These are phyloP conservation scores for Gymnodraco acuticeps DNA, from an alignment of 2,797 vertebrate genomes.

Conservation along the genomic window DNA sequence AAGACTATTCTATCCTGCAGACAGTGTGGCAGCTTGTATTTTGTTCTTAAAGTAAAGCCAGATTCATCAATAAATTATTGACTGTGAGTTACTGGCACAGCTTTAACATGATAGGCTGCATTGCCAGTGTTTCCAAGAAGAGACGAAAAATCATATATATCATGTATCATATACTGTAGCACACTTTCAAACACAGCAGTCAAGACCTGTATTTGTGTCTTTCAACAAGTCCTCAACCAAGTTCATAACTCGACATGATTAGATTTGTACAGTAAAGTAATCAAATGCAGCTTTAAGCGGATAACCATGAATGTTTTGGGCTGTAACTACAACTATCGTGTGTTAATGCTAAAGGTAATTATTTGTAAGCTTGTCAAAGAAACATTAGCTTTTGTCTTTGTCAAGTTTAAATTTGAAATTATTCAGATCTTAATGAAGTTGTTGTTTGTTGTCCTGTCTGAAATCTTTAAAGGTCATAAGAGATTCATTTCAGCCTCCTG, in stretches of 20 bases:
- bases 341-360: too few species aligned
- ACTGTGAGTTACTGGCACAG: conserved; percentile 63
- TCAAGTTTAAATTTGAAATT: too few species aligned
- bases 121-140: conserved; percentile 18
- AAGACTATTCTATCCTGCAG: conserved; percentile 6
- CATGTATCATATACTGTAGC: background rate
- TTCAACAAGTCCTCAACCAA: background rate
- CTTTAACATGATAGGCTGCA: conserved; percentile 2
- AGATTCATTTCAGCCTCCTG: too few species aligned
- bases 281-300: too few species aligned
- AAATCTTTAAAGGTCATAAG: too few species aligned
- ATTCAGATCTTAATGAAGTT: too few species aligned
- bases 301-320: too few species aligned
- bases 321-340: too few species aligned
- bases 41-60: conserved; percentile 27
- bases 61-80: conserved; percentile 73
- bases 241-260: background rate
- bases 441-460: too few species aligned
- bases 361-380: too few species aligned
- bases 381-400: too few species aligned
- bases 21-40: conserved; percentile 19
- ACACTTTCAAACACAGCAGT: background rate
- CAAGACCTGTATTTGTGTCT: background rate
- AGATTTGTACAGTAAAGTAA: background rate
- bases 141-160: background rate